Base-by-base conservation (phyloP, 2,797 vertebrate genomes). In the Myiotriccus ornatus region DNA sequence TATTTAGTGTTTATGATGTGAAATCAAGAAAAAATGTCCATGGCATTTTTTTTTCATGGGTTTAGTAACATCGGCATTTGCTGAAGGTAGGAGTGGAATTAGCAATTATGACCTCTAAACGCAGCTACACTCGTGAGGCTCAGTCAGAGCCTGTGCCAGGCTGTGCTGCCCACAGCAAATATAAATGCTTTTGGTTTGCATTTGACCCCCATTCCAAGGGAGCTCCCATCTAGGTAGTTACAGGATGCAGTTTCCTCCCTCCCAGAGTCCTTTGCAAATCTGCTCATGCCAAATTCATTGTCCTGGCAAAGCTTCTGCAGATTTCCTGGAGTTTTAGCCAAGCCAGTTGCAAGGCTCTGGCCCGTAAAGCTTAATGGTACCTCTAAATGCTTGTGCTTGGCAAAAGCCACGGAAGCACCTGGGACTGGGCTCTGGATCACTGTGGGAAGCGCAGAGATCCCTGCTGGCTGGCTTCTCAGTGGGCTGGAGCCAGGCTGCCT, bases 381-480 rank as follows among this genome's bases (percentile, higher is more conserved):
- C 76, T 84, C 50, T 53, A 43, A 88, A 34, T n/a, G 62, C 28
- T 88, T 3, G 0, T 57, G 55, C 57, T 90, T 94, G 91, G 85
- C 93, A 86, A 90, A 92, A 91, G 63, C 56, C 47, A 21, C 2
- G 23, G 89, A 84, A 93, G 47, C 79, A 94, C 83, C 94, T 79
- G 84, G 69, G 74, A 69, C 24, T 8, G 4, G 59, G 59, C 62
- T 89, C 71, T 76, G 73, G 71, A 52, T 88, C 69, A 15, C 52
- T 59, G 79, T 59, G 80, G 65, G 60, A 91, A 83, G 49, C 1
- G 37, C 25, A 55, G 57, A 75, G 57, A 47, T 92, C 7, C 24
- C 57, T 3, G 16, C 41, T 74, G 71, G 60, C 82, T 73, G 64
- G 47, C 15, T 76, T 62, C 52, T 85, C 79, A 59, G 75, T 0